Percentiles rank a stretch among this genome's conserved stretches.
phyloP scores from a whole-genome alignment of 2,113 vertebrate species.

The Empidonax traillii region DNA sequence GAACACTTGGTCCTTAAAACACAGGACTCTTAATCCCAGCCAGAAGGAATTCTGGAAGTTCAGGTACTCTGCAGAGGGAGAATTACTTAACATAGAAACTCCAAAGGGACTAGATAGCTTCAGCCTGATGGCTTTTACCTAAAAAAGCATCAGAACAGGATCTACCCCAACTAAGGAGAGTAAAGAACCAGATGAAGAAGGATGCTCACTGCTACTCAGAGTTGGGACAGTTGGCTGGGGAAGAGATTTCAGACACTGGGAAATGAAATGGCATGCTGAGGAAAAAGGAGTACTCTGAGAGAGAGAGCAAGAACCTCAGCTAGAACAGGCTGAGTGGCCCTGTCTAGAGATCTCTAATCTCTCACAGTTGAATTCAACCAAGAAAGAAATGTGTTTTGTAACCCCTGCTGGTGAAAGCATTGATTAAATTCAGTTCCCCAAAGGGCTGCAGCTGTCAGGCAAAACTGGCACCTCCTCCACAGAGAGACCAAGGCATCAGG shows the following conservation, averaged over 20 bases:
- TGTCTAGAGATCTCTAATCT: not conserved
- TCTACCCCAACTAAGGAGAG: not conserved
- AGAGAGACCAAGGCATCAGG: not conserved
- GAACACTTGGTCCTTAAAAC: slow-evolving; percentile 91
- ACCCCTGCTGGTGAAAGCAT: not conserved
- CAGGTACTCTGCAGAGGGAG: slow-evolving; percentile 76
- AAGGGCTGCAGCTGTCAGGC: not conserved
- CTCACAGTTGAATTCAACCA: not conserved
- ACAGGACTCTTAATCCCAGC: slow-evolving; percentile 73
- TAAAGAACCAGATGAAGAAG: not conserved
- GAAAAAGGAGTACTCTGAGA: not conserved
- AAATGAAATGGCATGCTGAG: not conserved
- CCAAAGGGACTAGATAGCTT: slow-evolving; percentile 72
- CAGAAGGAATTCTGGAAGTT: slow-evolving; percentile 89
- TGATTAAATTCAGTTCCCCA: not conserved
- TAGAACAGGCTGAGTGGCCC: not conserved
- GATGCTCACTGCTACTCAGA: not conserved
- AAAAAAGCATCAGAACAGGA: not conserved
- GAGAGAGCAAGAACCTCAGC: not conserved
- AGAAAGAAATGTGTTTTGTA: not conserved
- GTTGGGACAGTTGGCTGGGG: not conserved
- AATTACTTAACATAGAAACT: not conserved
- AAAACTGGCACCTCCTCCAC: not conserved
- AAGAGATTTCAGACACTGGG: not conserved
- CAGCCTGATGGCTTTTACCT: slow-evolving; percentile 47